phyloP scores from a whole-genome alignment of 1,140 invertebrate species.

The Bacillus rossius region DNA sequence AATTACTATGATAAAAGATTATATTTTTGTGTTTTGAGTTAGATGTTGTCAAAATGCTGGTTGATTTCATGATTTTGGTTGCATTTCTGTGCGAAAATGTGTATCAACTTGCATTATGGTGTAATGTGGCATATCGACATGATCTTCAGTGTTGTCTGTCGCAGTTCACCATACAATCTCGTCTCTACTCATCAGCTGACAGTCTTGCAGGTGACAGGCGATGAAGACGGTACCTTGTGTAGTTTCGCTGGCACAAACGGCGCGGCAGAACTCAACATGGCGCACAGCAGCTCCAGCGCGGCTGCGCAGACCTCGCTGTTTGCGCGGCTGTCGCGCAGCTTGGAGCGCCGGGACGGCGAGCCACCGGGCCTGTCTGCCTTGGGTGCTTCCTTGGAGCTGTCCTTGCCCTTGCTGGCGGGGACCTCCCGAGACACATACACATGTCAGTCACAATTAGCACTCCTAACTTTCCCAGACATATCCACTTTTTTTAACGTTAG shows the following conservation, averaged over 20 bases:
- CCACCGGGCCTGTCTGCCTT: neutral
- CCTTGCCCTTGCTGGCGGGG: neutral
- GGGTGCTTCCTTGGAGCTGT: neutral
- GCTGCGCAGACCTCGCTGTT: slow-evolving; percentile 2
- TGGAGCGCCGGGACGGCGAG: neutral
- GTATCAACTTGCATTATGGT: no score
- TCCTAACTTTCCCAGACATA: neutral
- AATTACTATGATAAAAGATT: no score
- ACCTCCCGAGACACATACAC: neutral
- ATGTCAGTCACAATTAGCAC: neutral
- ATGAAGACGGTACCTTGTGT: slow-evolving; percentile 5
- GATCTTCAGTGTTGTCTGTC: no score
- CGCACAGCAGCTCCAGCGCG: neutral
- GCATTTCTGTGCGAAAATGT: no score
- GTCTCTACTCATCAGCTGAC: no score
- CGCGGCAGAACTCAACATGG: neutral
- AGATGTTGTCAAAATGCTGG: no score
- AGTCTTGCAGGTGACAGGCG: no score
- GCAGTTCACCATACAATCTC: no score
- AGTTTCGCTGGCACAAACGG: neutral
- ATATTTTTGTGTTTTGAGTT: no score
- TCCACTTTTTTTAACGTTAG: neutral
- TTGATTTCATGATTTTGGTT: no score
- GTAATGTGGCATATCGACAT: no score
- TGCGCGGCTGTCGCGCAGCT: neutral